Evolutionary conservation across 2,113 vertebrate genomes (phyloP), one percentile per base, ranked within the genome.

Genomic region (Tyto alba): DNA sequence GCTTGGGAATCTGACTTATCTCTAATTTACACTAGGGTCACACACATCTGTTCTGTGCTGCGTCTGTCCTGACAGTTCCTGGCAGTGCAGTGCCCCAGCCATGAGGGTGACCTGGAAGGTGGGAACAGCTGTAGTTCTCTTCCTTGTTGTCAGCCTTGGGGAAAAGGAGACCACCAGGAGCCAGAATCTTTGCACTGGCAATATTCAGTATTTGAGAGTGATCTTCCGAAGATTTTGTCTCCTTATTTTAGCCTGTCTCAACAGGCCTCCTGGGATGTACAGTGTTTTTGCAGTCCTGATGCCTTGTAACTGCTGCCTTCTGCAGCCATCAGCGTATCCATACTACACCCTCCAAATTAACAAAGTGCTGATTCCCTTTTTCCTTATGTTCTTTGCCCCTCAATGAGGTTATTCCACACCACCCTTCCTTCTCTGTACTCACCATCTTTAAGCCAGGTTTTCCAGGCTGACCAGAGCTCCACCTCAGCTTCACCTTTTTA

Each of bases 71-170:
- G 6, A 40, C 9, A 43, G 36, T 0, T 93, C 82, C 40, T 14
- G 34, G 48, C 34, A 63, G 34, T 2, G 3, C 69, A 60, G 25
- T 6, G 9, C 0, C 1, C 30, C 2, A 3, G 7, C 60, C 10
- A 6, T 40, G 53, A 69, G 57, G 27, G 67, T 47, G 17, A 73
- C n/a, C 25, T 80, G 62, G 34, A 69, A 62, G 30, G 26, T 45
- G 56, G 41, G 29, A 83, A 55, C 32, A 38, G 5, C 8, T 62
- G 17, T 34, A 16, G 23, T 52, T 93, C 40, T 68, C 17, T 47
- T 80, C 38, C 32, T 53, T 7, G 11, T 6, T 50, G 50, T 34
- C 74, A 93, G 34, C 32, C 36, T 41, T 53, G 32, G 20, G 71
- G 53, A 57, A 79, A 76, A 60, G 30, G 27, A 88, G 53, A 59